Conservation (phyloP, 2,888 invertebrate genomes). For the Dryobotodes eremita region DNA sequence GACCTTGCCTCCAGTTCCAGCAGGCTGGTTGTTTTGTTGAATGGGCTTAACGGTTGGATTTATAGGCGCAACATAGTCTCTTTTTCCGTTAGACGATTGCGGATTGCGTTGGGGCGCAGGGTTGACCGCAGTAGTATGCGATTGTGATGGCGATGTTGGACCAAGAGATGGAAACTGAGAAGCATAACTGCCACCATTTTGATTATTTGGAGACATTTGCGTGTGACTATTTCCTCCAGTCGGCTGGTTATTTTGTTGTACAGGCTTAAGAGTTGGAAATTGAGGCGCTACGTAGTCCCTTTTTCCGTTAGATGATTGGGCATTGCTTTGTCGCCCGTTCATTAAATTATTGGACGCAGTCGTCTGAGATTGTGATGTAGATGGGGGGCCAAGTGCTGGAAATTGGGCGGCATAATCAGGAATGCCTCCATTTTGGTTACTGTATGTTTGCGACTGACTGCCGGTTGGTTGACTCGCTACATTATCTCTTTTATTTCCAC, state of each 20-base stretch:
- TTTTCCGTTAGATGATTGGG: conserved; percentile 57
- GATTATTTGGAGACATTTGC: conserved; percentile 51
- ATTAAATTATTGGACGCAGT: conserved; percentile 29
- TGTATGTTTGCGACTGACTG: conserved; percentile 48
- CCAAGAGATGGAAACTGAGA: conserved; percentile 72
- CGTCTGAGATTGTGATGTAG: conserved; percentile 54
- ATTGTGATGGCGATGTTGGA: conserved; percentile 55
- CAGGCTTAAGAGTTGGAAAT: conserved; percentile 59
- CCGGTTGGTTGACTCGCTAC: conserved; percentile 60
- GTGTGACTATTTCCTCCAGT: conserved; percentile 48
- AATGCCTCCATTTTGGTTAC: conserved; percentile 54
- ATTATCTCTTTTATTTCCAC: conserved; percentile 75
- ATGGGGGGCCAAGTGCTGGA: conserved; percentile 62
- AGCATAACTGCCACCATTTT: conserved; percentile 76
- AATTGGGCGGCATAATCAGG: conserved; percentile 68
- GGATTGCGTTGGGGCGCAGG: conserved; percentile 43
- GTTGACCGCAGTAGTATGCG: conserved; percentile 43
- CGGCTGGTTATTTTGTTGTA: conserved; percentile 56
- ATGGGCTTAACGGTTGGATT: conserved; percentile 66
- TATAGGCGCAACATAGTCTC: conserved; percentile 79
- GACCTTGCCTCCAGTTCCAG: conserved; percentile 78
- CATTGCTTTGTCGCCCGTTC: conserved; percentile 49
- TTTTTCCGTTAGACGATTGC: conserved; percentile 61
- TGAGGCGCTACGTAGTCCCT: conserved; percentile 70
- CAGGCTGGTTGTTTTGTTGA: conserved; percentile 69